These are phyloP conservation scores for Crotophaga sulcirostris DNA, from an alignment of 2,113 vertebrate species.

Conservation along the genomic window DNA sequence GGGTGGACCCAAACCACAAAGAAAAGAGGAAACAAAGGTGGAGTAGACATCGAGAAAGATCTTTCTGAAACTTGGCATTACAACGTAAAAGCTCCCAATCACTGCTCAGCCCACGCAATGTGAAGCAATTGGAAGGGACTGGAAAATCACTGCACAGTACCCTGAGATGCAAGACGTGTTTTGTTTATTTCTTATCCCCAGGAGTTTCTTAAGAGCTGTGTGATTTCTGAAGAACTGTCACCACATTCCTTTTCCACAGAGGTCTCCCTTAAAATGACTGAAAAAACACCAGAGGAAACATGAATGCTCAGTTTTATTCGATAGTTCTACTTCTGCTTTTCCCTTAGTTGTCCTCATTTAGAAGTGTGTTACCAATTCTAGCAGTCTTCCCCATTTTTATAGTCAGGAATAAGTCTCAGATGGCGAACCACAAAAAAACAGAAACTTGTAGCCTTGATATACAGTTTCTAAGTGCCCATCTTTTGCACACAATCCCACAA, in stretches of 20 bases:
- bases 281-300: background rate
- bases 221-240: background rate
- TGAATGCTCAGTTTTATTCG: rapidly evolving
- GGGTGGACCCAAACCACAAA: constrained; percentile 54
- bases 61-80: constrained; percentile 49
- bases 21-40: constrained; percentile 56
- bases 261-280: background rate
- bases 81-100: constrained; percentile 11
- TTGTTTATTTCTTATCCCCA: background rate
- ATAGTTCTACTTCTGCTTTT: background rate
- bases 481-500: background rate
- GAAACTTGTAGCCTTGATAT: background rate
- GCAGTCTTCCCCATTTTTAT: background rate
- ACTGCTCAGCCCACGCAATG: constrained; percentile 8
- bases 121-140: constrained; percentile 42
- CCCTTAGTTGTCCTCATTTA: background rate
- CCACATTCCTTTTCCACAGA: background rate
- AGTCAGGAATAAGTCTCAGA: background rate
- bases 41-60: constrained; percentile 30
- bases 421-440: no score
- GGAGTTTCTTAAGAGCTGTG: background rate
- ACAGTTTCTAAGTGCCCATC: background rate
- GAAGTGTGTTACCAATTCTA: background rate
- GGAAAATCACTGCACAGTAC: constrained; percentile 7
- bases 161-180: background rate